Conservation (phyloP, 2,113 vertebrate species). For the Neomonachus schauinslandi region DNA sequence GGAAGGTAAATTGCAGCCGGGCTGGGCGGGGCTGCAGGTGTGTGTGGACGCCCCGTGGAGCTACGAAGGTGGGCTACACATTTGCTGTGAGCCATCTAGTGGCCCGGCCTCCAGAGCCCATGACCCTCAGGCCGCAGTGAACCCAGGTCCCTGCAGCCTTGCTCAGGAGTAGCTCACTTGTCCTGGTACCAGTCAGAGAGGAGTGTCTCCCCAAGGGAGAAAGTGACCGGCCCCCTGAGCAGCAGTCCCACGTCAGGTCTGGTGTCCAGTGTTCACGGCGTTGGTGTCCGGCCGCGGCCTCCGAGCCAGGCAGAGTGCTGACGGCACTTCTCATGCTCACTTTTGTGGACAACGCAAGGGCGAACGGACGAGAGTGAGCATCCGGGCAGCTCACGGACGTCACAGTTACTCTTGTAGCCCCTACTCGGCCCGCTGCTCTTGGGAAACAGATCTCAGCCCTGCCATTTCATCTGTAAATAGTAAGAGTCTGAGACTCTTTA, state of each 20-base stretch:
- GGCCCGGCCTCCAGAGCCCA: neutral
- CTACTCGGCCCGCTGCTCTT: fast-evolving
- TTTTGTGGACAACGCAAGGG: neutral
- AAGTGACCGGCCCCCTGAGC: fast-evolving
- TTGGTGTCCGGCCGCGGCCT: neutral
- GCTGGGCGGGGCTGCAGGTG: fast-evolving
- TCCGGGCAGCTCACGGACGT: neutral
- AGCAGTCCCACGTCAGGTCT: fast-evolving
- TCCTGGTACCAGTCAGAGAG: neutral
- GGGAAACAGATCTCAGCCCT: neutral
- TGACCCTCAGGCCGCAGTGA: fast-evolving
- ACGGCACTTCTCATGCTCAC: fast-evolving
- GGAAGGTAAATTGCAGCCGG: fast-evolving
- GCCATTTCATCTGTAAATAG: neutral
- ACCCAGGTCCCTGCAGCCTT: fast-evolving
- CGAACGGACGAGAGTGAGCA: fast-evolving
- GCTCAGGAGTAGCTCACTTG: neutral
- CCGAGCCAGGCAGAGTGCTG: fast-evolving
- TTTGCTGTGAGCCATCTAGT: neutral
- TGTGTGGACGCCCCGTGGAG: fast-evolving
- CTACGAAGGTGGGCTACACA: fast-evolving
- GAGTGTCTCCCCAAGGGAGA: neutral
- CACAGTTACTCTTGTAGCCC: neutral
- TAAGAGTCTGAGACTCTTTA: too few species aligned
- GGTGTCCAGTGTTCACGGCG: fast-evolving